Evolutionary conservation across 2,797 vertebrate genomes (phyloP), one percentile per base, ranked within the genome.

Genomic region (Cheirogaleus major): DNA sequence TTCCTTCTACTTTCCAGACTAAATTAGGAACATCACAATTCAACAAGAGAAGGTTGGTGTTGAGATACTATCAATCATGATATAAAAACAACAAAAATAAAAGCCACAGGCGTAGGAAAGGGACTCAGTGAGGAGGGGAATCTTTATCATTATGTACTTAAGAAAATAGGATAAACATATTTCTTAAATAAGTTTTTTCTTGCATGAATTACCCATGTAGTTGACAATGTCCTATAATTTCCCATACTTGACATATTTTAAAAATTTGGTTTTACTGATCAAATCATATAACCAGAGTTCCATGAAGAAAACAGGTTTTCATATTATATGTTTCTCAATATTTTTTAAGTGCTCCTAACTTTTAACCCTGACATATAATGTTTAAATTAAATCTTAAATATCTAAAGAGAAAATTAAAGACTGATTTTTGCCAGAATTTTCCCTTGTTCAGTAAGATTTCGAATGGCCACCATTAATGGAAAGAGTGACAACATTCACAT

Each of bases 341-440:
- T 73, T 84, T 75, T 32, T 63, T 59, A 82, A 38, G 41, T 35
- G n/a, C 1, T 65, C 25, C 4, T 43, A 65, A 41, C 5, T 48
- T 91, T 80, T 84, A 89, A n/a, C 65, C 83, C 41, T 69, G 48
- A 41, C 15, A 83, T 5, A 38, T 2, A 86, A 38, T 55, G 38
- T 38, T 80, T 91, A 91, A 91, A 91, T 79, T 91, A 72, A 89
- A 88, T 61, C 14, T 43, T 55, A 84, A 61, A 61, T 20, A 45
- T 5, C 3, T 83, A 52, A 59, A 69, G 50, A 87, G 70, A 76
- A 70, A 63, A 73, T 73, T 63, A 87, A 91, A 27, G 22, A 50
- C 20, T 23, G 22, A 63, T 55, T 72, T 93, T 76, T 55, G 35
- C 27, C 57, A 93, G 70, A 85, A 72, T 48, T 72, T 18, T 84